phyloP scores from a whole-genome alignment of 1,140 invertebrate species.

The Cheumatopsyche charites region DNA sequence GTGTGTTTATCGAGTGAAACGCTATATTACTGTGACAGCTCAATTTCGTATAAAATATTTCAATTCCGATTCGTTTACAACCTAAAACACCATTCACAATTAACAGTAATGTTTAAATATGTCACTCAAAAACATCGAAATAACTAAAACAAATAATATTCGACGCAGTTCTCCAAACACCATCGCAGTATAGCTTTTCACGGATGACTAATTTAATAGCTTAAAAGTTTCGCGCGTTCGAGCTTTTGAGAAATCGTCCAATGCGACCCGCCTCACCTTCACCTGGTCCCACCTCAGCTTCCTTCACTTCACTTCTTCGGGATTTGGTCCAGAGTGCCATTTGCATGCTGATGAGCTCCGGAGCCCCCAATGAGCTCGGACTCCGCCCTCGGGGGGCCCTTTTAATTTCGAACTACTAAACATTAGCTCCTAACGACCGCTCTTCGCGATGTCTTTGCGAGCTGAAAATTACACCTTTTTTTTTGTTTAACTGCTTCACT shows the following conservation, averaged over 20 bases:
- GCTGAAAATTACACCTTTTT: slow-evolving; percentile 38
- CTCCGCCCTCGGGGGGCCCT: slow-evolving; percentile 5
- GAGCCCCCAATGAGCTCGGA: slow-evolving; percentile 23
- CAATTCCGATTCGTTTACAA: too few species aligned
- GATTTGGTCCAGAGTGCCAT: slow-evolving; percentile 36
- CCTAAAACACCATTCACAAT: too few species aligned
- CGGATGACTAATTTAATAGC: slow-evolving; percentile 47
- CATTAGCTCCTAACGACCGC: slow-evolving; percentile 46
- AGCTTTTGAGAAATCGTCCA: slow-evolving; percentile 44
- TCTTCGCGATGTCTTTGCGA: slow-evolving; percentile 37
- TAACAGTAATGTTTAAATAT: too few species aligned
- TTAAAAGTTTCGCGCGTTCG: slow-evolving; percentile 43
- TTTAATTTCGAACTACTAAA: slow-evolving; percentile 44
- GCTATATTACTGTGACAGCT: too few species aligned
- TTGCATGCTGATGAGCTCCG: slow-evolving; percentile 44
- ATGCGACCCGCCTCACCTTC: slow-evolving; percentile 27
- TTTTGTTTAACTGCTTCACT: neutral
- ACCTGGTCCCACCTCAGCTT: slow-evolving; percentile 31
- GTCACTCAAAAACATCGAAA: too few species aligned
- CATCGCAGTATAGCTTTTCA: slow-evolving; percentile 34
- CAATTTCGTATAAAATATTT: too few species aligned
- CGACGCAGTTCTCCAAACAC: too few species aligned
- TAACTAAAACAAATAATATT: too few species aligned
- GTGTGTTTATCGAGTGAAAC: too few species aligned
- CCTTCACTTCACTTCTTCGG: slow-evolving; percentile 37